phyloP scores from a whole-genome alignment of 2,113 vertebrate genomes.

The Rhinoderma darwinii region DNA sequence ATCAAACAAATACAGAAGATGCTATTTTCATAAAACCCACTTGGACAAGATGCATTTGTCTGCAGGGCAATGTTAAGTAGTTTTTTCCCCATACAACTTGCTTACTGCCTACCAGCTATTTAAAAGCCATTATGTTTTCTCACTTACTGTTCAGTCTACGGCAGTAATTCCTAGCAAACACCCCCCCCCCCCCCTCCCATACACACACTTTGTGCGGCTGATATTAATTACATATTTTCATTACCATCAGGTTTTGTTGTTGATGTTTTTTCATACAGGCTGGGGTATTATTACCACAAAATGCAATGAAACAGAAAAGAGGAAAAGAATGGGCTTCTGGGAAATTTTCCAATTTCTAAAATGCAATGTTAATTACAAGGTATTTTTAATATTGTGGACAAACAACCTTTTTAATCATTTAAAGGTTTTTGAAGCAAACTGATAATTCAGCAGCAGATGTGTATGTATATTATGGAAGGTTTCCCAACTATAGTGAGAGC shows the following conservation, averaged over 20 bases:
- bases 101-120: slow-evolving; percentile 74
- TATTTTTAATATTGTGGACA: slow-evolving; percentile 76
- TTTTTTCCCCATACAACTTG: slow-evolving; percentile 10
- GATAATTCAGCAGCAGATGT: slow-evolving; percentile 61
- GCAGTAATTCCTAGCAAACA: slow-evolving; percentile 83
- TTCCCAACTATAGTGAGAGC: slow-evolving; percentile 50
- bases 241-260: slow-evolving; percentile 79
- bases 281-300: slow-evolving; percentile 86
- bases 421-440: slow-evolving; percentile 60
- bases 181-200: slow-evolving; percentile 72
- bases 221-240: slow-evolving; percentile 89
- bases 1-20: neutral
- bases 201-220: slow-evolving; percentile 79
- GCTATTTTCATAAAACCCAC: neutral
- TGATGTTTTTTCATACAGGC: slow-evolving; percentile 74
- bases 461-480: slow-evolving; percentile 53
- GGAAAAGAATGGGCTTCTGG: slow-evolving; percentile 85
- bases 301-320: slow-evolving; percentile 84
- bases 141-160: slow-evolving; percentile 81
- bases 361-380: slow-evolving; percentile 85
- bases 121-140: slow-evolving; percentile 81
- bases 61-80: neutral
- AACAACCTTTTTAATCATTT: slow-evolving; percentile 61
- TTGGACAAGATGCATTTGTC: neutral
- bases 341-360: slow-evolving; percentile 88